A percentile compares a stretch with the other conserved stretches of the same genome.
Evolutionary conservation across 2,113 vertebrate genomes (phyloP).

Genomic region (Halichoerus grypus): DNA sequence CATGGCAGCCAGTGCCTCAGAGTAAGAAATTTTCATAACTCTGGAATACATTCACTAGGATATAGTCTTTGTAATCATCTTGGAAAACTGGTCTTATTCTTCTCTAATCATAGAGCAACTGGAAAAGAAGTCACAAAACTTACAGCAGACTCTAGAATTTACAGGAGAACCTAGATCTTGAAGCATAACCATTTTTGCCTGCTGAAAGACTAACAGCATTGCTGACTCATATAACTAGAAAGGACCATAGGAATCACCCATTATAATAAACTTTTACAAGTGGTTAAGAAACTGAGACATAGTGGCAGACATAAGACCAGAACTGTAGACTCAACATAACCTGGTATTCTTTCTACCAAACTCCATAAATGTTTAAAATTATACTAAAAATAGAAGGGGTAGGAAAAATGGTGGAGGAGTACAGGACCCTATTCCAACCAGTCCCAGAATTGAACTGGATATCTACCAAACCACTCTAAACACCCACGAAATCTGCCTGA

Average conservation of each 20-base stretch:
- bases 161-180: not conserved
- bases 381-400: not conserved
- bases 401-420: too few species aligned
- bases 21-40: not conserved
- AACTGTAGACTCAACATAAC: not conserved
- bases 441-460: too few species aligned
- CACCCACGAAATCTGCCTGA: too few species aligned
- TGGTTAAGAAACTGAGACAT: not conserved
- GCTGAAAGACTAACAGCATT: not conserved
- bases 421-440: too few species aligned
- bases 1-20: not conserved
- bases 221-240: not conserved
- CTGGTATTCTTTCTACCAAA: not conserved
- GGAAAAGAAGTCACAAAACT: not conserved
- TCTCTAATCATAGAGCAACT: not conserved
- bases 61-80: not conserved
- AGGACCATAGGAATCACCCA: not conserved
- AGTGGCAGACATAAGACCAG: not conserved
- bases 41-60: not conserved
- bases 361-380: not conserved
- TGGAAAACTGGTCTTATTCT: not conserved
- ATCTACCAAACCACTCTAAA: too few species aligned
- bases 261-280: not conserved
- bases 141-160: not conserved
- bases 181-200: not conserved